Percentiles rank a stretch among this genome's conserved stretches.
Conservation (phyloP, 2,888 invertebrate species). For the Drosophila silvestris region DNA sequence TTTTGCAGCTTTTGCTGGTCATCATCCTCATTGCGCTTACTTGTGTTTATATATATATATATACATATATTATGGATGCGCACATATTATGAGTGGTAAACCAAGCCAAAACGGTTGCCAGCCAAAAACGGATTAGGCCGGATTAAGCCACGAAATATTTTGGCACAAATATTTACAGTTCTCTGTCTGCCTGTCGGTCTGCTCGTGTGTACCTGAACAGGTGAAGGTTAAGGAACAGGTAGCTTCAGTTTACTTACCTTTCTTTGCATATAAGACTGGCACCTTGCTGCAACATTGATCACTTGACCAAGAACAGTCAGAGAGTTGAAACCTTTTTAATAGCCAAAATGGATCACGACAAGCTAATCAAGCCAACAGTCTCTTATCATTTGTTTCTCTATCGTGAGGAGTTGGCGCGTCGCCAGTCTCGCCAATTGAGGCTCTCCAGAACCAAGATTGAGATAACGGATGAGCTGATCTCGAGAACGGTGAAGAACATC, state of each 20-base stretch:
- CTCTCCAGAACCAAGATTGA: conserved; percentile 67
- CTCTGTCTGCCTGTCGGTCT: conserved; percentile 4
- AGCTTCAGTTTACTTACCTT: not conserved
- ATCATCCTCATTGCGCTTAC: conserved; percentile 27
- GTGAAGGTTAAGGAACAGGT: conserved; percentile 13
- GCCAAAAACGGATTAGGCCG: conserved; percentile 63
- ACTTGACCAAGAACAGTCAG: conserved; percentile 42
- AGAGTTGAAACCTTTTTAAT: not conserved
- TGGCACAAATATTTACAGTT: conserved; percentile 75
- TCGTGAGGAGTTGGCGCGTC: conserved; percentile 62
- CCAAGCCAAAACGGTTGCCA: conserved; percentile 58
- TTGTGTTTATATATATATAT: conserved; percentile 3
- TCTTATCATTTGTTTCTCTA: conserved; percentile 70
- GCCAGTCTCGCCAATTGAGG: conserved; percentile 64
- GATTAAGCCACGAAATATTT: conserved; percentile 77
- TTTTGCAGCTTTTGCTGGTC: conserved; percentile 7
- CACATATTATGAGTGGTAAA: conserved; percentile 47
- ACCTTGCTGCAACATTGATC: conserved; percentile 16
- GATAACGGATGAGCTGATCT: conserved; percentile 72
- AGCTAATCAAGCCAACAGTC: conserved; percentile 61
- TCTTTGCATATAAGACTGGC: conserved; percentile 37
- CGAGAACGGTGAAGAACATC: conserved; percentile 63
- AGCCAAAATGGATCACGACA: conserved; percentile 61
- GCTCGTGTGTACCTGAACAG: conserved; percentile 7
- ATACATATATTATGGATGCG: not conserved